These are phyloP conservation scores for Chlamydotis undulata DNA, from an alignment of 2,113 vertebrate species.

Conservation along the genomic window DNA sequence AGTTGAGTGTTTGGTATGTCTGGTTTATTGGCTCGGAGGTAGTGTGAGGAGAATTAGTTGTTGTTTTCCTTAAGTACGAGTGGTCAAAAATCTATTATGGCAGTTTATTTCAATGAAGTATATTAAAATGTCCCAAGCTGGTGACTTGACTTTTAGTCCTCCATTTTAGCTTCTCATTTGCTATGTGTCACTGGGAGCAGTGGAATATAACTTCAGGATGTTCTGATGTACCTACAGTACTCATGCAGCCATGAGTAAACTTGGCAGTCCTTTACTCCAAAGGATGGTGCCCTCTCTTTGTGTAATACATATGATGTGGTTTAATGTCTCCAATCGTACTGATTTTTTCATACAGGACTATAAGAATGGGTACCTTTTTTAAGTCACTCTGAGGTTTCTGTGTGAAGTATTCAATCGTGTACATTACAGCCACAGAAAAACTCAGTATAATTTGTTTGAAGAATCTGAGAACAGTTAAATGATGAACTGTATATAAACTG, in stretches of 20 bases:
- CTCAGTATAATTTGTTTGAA: not conserved
- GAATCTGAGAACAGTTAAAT: not conserved
- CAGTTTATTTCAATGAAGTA: not conserved
- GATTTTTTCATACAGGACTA: not conserved
- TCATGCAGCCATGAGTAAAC: not conserved
- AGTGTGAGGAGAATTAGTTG: not conserved
- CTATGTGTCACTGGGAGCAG: not conserved
- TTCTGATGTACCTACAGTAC: not conserved
- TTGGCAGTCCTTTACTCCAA: not conserved
- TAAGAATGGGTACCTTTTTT: not conserved
- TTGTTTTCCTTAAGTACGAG: not conserved
- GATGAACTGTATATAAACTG: not conserved
- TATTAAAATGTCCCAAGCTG: not conserved
- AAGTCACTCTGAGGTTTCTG: not conserved
- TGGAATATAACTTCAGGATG: not conserved
- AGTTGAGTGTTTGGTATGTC: fast-evolving
- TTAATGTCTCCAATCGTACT: not conserved
- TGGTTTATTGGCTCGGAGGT: not conserved
- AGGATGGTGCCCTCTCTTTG: not conserved
- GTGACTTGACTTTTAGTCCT: not conserved
- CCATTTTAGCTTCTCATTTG: not conserved
- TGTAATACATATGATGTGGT: not conserved
- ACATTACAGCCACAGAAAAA: not conserved
- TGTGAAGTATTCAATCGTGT: not conserved
- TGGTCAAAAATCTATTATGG: not conserved